Evolutionary conservation across 2,797 vertebrate genomes (phyloP).

Genomic region (Numenius phaeopus): DNA sequence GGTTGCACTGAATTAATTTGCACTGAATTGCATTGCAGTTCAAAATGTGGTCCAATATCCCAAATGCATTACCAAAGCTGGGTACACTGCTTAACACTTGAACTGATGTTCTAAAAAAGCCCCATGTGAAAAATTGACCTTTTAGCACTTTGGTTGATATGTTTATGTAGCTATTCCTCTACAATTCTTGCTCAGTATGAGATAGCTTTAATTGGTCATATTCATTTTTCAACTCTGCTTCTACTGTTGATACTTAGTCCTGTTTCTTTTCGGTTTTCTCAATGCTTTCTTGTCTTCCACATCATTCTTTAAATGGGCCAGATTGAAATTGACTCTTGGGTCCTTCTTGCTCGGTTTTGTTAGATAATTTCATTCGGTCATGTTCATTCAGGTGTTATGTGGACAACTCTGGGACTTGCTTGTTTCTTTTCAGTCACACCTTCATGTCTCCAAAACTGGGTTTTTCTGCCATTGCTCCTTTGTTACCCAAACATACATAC

Average conservation of each 20-base stretch:
- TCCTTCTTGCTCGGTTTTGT: neutral
- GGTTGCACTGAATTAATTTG: neutral
- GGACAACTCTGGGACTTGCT: neutral
- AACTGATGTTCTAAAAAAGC: neutral
- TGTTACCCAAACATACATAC: neutral
- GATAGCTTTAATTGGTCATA: neutral
- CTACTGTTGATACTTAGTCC: neutral
- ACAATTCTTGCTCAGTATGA: neutral
- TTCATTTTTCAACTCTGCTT: accelerated
- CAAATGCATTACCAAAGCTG: neutral
- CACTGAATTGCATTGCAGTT: neutral
- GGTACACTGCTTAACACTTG: neutral
- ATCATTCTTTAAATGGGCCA: neutral
- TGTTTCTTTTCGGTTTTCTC: neutral
- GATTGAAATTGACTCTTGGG: neutral
- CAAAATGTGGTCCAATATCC: neutral
- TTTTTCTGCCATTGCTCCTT: neutral
- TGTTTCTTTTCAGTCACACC: neutral
- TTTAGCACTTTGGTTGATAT: neutral
- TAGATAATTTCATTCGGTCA: neutral
- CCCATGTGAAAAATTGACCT: neutral
- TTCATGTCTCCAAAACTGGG: neutral
- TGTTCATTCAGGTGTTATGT: neutral
- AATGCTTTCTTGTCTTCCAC: neutral
- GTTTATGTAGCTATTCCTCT: neutral